phyloP scores from a whole-genome alignment of 1,140 invertebrate species.

The Cotesia vestalis region DNA sequence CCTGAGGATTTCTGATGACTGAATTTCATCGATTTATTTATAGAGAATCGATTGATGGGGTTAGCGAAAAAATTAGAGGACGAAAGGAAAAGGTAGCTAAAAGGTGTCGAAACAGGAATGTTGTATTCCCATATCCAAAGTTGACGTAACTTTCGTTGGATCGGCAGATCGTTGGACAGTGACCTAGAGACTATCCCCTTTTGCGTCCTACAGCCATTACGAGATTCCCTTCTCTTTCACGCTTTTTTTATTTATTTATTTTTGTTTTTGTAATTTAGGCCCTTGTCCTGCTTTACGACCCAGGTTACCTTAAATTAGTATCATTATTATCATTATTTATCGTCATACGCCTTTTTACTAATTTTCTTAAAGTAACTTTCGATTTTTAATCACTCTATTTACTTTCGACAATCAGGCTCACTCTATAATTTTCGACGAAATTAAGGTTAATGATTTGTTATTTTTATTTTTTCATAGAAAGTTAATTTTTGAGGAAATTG shows the following conservation, averaged over 20 bases:
- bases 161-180: neutral
- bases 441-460: too few relatives aligned
- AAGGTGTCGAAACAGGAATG: conserved; percentile 17
- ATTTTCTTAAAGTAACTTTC: too few relatives aligned
- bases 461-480: too few relatives aligned
- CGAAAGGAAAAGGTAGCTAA: conserved; percentile 11
- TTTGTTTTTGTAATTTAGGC: neutral
- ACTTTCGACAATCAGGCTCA: too few relatives aligned
- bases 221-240: conserved; percentile 17
- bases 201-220: conserved; percentile 17
- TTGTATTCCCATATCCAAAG: conserved; percentile 18
- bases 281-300: conserved; percentile 4
- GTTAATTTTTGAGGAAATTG: too few relatives aligned
- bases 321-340: too few relatives aligned
- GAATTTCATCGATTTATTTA: neutral
- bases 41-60: neutral
- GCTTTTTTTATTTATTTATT: neutral
- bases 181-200: conserved; percentile 25
- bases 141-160: conserved; percentile 18
- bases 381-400: too few relatives aligned
- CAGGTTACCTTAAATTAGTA: neutral
- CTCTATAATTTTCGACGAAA: too few relatives aligned
- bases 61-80: neutral
- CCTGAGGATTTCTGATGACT: neutral
- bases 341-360: too few relatives aligned